phyloP scores from a whole-genome alignment of 2,888 invertebrate genomes.

The Autographa pulchrina region DNA sequence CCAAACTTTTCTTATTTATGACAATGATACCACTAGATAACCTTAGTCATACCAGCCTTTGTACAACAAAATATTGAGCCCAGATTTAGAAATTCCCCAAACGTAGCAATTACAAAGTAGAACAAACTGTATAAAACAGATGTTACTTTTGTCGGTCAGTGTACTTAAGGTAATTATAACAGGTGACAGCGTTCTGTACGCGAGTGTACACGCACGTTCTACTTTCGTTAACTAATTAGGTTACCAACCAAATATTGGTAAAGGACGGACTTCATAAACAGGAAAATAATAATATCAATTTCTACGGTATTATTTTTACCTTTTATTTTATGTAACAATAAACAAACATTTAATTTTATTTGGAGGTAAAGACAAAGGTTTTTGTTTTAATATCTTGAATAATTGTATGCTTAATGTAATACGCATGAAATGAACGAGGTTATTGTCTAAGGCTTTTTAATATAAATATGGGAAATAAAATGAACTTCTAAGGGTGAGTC shows the following conservation, averaged over 20 bases:
- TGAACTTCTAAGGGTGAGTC: too few species aligned
- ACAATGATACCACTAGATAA: not conserved
- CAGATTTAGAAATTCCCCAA: not conserved
- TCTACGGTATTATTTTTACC: constrained; percentile 15
- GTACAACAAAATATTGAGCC: not conserved
- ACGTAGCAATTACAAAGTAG: constrained; percentile 13
- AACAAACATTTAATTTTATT: constrained; percentile 5
- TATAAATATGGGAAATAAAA: too few species aligned
- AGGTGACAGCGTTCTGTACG: constrained; percentile 43
- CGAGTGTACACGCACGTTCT: constrained; percentile 49
- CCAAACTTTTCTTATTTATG: too few species aligned
- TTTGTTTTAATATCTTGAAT: not conserved
- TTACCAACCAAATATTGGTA: constrained; percentile 44
- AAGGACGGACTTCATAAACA: constrained; percentile 31
- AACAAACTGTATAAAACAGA: constrained; percentile 24
- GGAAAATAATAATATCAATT: constrained; percentile 24
- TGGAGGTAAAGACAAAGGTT: not conserved
- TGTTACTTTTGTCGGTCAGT: constrained; percentile 44
- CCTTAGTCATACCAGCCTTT: not conserved
- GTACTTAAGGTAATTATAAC: constrained; percentile 45
- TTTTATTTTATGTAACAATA: constrained; percentile 15
- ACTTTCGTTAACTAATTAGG: constrained; percentile 56
- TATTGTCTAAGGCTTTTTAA: too few species aligned
- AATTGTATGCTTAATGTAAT: not conserved
- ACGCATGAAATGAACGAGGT: not conserved